Conservation (phyloP, 2,797 vertebrate genomes). For the Anabacerthia variegaticeps region DNA sequence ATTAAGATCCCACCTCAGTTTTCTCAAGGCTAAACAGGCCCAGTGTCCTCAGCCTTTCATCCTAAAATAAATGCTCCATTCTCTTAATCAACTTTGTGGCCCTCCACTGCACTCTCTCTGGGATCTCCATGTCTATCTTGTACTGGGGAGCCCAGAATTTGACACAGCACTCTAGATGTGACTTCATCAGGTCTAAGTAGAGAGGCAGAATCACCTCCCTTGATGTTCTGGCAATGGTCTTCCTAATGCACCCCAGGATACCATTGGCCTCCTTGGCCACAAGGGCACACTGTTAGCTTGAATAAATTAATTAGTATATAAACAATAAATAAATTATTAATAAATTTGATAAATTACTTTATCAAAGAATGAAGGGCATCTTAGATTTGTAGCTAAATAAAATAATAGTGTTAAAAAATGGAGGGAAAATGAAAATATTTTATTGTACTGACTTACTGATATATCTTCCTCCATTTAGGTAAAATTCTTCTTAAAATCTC, state of each 20-base stretch:
- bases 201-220: not conserved
- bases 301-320: not conserved
- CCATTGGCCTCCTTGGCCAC: fast-evolving
- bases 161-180: not conserved
- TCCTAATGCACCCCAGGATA: not conserved
- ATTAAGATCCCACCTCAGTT: not conserved
- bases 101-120: not conserved
- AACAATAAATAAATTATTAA: not conserved
- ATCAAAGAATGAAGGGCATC: not conserved
- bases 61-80: not conserved
- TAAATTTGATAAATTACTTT: not conserved
- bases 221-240: fast-evolving
- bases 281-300: not conserved
- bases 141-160: fast-evolving
- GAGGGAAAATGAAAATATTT: not conserved
- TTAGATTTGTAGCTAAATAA: not conserved
- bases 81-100: not conserved
- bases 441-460: not conserved
- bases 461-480: not conserved
- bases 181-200: fast-evolving
- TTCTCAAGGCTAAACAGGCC: not conserved
- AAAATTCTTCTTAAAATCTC: not conserved
- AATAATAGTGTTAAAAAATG: not conserved
- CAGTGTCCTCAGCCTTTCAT: not conserved
- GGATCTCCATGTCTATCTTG: not conserved